Percentiles rank a stretch among this genome's conserved stretches.
Conservation (phyloP, 1,140 invertebrate genomes). For the Drosophila parabipectinata region DNA sequence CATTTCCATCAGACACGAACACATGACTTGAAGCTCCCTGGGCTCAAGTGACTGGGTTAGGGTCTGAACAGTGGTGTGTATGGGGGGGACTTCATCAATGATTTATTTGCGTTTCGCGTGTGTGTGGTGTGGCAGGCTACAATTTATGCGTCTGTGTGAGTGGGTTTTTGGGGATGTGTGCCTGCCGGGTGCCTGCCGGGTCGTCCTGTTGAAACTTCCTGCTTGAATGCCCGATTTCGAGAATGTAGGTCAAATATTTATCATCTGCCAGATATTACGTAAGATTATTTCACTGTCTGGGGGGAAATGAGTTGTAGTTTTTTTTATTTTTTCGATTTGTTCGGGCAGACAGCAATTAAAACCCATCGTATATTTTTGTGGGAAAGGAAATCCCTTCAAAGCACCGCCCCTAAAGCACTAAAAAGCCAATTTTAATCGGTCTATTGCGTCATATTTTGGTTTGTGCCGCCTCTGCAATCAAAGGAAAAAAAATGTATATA, state of each 20-base stretch:
- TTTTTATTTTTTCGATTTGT: neutral
- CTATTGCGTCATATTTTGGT: constrained; percentile 32
- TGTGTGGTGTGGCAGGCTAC: constrained; percentile 41
- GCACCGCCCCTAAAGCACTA: constrained; percentile 28
- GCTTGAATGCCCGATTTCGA: constrained; percentile 54
- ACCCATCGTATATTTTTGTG: constrained; percentile 18
- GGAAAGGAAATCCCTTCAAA: constrained; percentile 45
- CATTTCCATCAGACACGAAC: constrained; percentile 39
- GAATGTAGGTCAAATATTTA: constrained; percentile 76
- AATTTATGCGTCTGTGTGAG: constrained; percentile 12
- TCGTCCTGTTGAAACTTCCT: constrained; percentile 72
- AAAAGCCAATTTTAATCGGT: constrained; percentile 36
- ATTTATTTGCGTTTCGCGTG: constrained; percentile 79
- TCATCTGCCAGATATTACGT: constrained; percentile 57
- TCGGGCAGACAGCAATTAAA: constrained; percentile 35
- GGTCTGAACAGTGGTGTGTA: constrained; percentile 1
- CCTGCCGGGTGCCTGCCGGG: constrained; percentile 25
- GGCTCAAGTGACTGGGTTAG: constrained; percentile 2
- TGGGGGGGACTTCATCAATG: constrained; percentile 63
- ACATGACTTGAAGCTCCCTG: constrained; percentile 38
- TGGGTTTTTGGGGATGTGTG: constrained; percentile 1
- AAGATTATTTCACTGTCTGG: constrained; percentile 43
- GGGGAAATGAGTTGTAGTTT: constrained; percentile 28
- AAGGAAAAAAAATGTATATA: constrained; percentile 1
- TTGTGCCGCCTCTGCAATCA: neutral